Evolutionary conservation across 2,888 invertebrate species (phyloP).

Genomic region (Phaonia tiefii): DNA sequence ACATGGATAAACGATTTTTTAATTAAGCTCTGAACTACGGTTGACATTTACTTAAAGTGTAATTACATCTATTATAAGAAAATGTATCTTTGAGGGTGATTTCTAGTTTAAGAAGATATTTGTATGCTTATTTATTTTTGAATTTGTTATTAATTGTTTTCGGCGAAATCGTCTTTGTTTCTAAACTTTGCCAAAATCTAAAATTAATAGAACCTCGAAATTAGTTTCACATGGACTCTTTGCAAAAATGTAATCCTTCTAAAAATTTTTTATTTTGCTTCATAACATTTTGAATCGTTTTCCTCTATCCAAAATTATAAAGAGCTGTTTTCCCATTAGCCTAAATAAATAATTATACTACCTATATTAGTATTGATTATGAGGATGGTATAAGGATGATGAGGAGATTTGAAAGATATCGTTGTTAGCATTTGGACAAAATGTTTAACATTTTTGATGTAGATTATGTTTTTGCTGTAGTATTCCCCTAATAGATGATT

Average conservation of each 20-base stretch:
- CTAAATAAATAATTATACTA: conserved; percentile 4
- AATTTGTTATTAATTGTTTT: too few relatives aligned
- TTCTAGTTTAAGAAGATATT: too few relatives aligned
- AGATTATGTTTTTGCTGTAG: too few relatives aligned
- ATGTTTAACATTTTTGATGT: too few relatives aligned
- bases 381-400: conserved; percentile 1
- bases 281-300: conserved; percentile 55
- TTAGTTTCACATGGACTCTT: conserved; percentile 2
- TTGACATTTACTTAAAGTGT: neutral
- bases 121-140: too few relatives aligned
- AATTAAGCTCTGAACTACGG: neutral
- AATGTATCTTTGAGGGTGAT: too few relatives aligned
- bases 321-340: neutral
- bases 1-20: conserved; percentile 22
- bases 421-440: too few relatives aligned
- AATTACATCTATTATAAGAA: neutral
- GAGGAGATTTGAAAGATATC: too few relatives aligned
- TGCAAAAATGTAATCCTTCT: conserved; percentile 27
- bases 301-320: neutral
- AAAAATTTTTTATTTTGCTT: conserved; percentile 44
- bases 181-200: too few relatives aligned
- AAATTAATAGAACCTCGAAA: too few relatives aligned
- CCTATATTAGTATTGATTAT: conserved; percentile 6
- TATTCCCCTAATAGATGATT: too few relatives aligned
- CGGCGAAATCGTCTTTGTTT: too few relatives aligned